Conservation (phyloP, 2,888 invertebrate genomes). For the Melinaea menophilus region DNA sequence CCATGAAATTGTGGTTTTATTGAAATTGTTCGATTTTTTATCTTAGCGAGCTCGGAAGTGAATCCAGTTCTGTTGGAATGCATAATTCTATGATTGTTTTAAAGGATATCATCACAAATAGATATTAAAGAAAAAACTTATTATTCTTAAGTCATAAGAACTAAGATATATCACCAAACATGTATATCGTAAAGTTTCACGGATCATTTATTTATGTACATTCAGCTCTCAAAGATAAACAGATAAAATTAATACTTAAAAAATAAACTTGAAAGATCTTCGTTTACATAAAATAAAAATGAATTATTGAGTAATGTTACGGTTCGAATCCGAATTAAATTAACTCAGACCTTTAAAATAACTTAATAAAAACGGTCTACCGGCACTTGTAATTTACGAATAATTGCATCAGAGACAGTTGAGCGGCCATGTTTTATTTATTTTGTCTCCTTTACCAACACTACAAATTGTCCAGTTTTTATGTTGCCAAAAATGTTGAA, state of each 20-base stretch:
- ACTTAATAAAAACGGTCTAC: conserved; percentile 25
- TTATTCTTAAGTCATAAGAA: too few species aligned
- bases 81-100: too few species aligned
- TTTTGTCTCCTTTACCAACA: conserved; percentile 5
- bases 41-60: conserved; percentile 35
- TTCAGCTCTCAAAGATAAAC: too few species aligned
- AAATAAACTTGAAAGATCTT: background rate
- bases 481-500: background rate
- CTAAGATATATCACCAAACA: too few species aligned
- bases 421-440: conserved; percentile 9
- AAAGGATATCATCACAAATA: too few species aligned
- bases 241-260: too few species aligned
- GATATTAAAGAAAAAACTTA: too few species aligned
- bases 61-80: background rate
- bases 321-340: conserved; percentile 18
- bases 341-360: conserved; percentile 25
- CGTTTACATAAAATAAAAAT: conserved; percentile 18
- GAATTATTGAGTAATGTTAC: conserved; percentile 24
- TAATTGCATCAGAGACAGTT: conserved; percentile 24
- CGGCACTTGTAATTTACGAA: conserved; percentile 24
- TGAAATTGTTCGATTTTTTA: conserved; percentile 69
- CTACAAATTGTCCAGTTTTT: conserved; percentile 9
- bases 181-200: too few species aligned
- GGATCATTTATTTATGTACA: too few species aligned
- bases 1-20: conserved; percentile 75